phyloP scores from a whole-genome alignment of 1,140 invertebrate species.

The Aradophagus sp. region DNA sequence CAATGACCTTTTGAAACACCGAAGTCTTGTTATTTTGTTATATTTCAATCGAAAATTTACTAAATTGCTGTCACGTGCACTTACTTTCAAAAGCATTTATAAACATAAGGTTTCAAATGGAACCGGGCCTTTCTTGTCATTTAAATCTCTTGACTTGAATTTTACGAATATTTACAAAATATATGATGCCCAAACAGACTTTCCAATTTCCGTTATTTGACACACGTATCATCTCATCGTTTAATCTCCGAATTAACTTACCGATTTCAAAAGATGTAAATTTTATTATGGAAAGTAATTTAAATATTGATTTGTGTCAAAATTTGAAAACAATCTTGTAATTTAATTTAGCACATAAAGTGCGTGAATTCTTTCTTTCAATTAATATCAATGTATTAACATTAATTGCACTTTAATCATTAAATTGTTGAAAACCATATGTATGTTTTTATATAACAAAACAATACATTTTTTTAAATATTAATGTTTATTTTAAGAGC shows the following conservation, averaged over 20 bases:
- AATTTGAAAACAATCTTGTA: constrained; percentile 5
- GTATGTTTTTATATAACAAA: too few species aligned
- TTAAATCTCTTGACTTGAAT: constrained; percentile 41
- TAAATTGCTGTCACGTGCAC: constrained; percentile 8
- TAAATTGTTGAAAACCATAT: too few species aligned
- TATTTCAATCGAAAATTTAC: constrained; percentile 3
- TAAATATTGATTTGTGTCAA: constrained; percentile 25
- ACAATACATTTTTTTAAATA: too few species aligned
- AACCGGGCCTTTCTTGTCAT: constrained; percentile 43
- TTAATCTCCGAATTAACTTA: constrained; percentile 39
- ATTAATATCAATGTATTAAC: too few species aligned
- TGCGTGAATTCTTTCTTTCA: too few species aligned
- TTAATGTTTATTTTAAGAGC: too few species aligned
- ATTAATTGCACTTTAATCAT: too few species aligned
- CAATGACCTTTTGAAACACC: too few species aligned
- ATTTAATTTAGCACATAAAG: constrained; percentile 9
- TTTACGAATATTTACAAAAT: constrained; percentile 50
- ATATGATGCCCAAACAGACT: constrained; percentile 41
- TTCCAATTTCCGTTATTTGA: constrained; percentile 57
- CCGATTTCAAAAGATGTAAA: constrained; percentile 34
- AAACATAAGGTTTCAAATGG: constrained; percentile 19
- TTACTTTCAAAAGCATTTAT: constrained; percentile 37
- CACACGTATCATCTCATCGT: constrained; percentile 40
- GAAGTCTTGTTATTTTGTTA: too few species aligned
- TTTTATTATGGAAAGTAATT: constrained; percentile 48